Percentiles rank a stretch among this genome's conserved stretches.
Conservation (phyloP, 2,888 invertebrate genomes). For the Pristionchus arcanus region DNA sequence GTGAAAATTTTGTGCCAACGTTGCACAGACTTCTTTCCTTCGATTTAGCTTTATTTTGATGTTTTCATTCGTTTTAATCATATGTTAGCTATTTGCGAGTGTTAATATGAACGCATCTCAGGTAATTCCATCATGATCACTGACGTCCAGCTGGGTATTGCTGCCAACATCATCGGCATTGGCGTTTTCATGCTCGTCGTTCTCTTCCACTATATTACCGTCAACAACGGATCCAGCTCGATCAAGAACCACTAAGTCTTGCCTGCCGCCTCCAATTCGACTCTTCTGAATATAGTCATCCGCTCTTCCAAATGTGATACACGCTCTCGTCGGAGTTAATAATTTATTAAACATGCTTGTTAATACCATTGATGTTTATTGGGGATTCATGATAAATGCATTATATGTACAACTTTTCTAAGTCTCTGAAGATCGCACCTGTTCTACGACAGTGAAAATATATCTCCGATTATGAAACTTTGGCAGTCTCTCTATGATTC, state of each 20-base stretch:
- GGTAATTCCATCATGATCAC: conserved; percentile 70
- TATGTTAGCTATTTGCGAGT: not conserved
- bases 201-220: conserved; percentile 77
- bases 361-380: conserved; percentile 8
- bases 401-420: not conserved
- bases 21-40: not conserved
- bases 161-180: conserved; percentile 78
- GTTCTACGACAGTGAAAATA: conserved; percentile 6
- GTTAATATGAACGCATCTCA: not conserved
- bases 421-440: conserved; percentile 1
- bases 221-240: conserved; percentile 65
- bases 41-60: not conserved
- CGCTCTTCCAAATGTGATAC: conserved; percentile 40
- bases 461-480: not conserved
- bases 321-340: conserved; percentile 44
- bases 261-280: not conserved
- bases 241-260: conserved; percentile 38
- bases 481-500: not conserved
- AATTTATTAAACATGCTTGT: conserved; percentile 33
- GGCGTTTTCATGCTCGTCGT: conserved; percentile 78
- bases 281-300: conserved; percentile 36
- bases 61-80: not conserved
- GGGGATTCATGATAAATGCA: conserved; percentile 49
- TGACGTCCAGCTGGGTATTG: conserved; percentile 78
- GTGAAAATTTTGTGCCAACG: conserved; percentile 16